These are phyloP conservation scores for Apoda limacodes DNA, from an alignment of 2,888 invertebrate genomes.

Conservation along the genomic window DNA sequence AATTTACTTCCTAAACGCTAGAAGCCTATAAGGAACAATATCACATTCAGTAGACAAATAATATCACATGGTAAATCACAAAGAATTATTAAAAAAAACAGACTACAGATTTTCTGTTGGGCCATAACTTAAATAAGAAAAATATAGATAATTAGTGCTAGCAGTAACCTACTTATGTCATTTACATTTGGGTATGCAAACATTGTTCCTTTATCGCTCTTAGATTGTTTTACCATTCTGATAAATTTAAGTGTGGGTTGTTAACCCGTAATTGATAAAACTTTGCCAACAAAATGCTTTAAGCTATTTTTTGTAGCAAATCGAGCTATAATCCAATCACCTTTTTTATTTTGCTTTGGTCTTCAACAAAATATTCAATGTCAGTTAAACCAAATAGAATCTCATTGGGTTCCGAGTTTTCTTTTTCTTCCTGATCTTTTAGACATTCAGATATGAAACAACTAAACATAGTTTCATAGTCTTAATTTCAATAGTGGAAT, in stretches of 20 bases:
- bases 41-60: too few species aligned
- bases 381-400: conserved; percentile 7
- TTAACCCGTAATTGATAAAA: conserved; percentile 10
- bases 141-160: too few species aligned
- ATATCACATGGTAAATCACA: too few species aligned
- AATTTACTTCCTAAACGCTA: too few species aligned
- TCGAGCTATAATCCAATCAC: conserved; percentile 15
- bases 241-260: conserved; percentile 15
- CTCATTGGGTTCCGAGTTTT: conserved; percentile 4
- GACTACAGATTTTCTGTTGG: too few species aligned
- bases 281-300: conserved; percentile 15
- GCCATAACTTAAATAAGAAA: too few species aligned
- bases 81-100: too few species aligned
- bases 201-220: conserved; percentile 8
- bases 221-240: conserved; percentile 15
- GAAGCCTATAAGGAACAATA: too few species aligned
- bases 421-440: conserved; percentile 8
- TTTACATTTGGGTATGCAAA: conserved; percentile 16
- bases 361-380: conserved; percentile 4
- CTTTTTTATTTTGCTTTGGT: conserved; percentile 5
- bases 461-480: conserved; percentile 12
- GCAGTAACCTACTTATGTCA: conserved; percentile 13
- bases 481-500: conserved; percentile 3
- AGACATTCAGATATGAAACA: conserved; percentile 9
- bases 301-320: conserved; percentile 16